Evolutionary conservation across 2,888 invertebrate species (phyloP).

Genomic region (Hoplodrina ambigua): DNA sequence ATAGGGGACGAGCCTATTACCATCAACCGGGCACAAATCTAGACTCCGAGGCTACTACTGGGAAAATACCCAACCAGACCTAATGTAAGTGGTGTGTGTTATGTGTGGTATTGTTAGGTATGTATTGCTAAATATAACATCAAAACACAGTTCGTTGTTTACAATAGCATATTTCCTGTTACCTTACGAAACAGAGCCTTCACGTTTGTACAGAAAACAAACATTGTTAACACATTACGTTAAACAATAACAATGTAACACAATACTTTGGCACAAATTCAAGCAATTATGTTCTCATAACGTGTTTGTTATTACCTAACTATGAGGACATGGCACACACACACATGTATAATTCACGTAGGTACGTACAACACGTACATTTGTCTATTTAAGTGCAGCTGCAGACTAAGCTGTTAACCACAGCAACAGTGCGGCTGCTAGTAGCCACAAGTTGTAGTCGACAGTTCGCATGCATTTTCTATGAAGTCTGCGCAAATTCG

Average conservation of each 20-base stretch:
- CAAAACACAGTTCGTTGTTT: conserved; percentile 19
- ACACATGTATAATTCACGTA: background rate
- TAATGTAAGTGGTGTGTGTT: too few relatives aligned
- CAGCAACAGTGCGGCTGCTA: conserved; percentile 29
- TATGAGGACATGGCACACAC: conserved; percentile 31
- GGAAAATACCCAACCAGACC: too few relatives aligned
- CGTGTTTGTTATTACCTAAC: conserved; percentile 56
- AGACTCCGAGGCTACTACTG: too few relatives aligned
- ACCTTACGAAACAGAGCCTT: conserved; percentile 6
- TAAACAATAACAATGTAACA: conserved; percentile 46
- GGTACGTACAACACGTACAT: conserved; percentile 1
- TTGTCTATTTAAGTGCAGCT: conserved; percentile 40
- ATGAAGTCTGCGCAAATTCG: conserved; percentile 52
- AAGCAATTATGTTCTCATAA: conserved; percentile 55
- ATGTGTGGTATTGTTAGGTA: too few relatives aligned
- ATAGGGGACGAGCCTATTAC: too few relatives aligned
- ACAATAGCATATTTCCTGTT: conserved; percentile 11
- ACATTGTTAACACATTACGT: conserved; percentile 42
- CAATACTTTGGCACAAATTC: conserved; percentile 54
- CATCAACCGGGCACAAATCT: too few relatives aligned
- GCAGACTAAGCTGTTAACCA: conserved; percentile 43
- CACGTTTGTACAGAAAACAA: conserved; percentile 38
- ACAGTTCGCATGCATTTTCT: conserved; percentile 55
- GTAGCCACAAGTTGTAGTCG: conserved; percentile 51
- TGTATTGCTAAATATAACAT: conserved; percentile 9